Evolutionary conservation across 2,888 invertebrate species (phyloP).

Genomic region (Cephus pygmeus): DNA sequence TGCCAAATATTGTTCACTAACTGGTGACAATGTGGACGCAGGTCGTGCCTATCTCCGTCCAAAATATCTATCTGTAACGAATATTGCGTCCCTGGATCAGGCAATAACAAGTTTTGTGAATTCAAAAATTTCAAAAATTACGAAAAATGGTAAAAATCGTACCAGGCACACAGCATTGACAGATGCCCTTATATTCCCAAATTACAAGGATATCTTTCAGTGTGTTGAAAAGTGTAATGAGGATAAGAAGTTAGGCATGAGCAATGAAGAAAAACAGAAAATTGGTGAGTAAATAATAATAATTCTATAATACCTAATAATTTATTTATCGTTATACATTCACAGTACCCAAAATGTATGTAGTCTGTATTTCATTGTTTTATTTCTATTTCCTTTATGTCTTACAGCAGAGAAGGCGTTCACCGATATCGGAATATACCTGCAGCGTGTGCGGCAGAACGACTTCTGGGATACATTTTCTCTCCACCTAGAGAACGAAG

Average conservation of each 20-base stretch:
- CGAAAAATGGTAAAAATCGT: constrained; percentile 14
- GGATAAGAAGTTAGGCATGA: constrained; percentile 38
- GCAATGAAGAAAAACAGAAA: constrained; percentile 26
- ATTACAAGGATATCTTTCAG: constrained; percentile 54
- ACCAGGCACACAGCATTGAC: constrained; percentile 20
- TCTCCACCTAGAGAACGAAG: constrained; percentile 34
- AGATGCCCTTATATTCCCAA: constrained; percentile 51
- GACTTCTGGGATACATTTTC: constrained; percentile 58
- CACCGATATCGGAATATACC: constrained; percentile 43
- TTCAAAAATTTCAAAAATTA: constrained; percentile 42
- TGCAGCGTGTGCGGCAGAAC: constrained; percentile 43
- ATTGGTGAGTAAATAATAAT: constrained; percentile 43
- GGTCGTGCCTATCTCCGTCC: constrained; percentile 47
- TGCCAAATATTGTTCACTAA: constrained; percentile 41
- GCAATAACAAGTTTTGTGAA: constrained; percentile 58
- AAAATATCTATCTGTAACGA: constrained; percentile 45
- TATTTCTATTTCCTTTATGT: constrained; percentile 10
- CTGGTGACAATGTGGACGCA: constrained; percentile 45
- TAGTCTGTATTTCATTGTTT: neutral
- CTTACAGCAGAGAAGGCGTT: constrained; percentile 53
- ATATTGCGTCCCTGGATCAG: constrained; percentile 48
- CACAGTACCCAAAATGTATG: no score
- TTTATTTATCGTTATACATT: no score
- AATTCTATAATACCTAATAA: no score
- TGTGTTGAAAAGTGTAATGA: constrained; percentile 49